Evolutionary conservation across 2,888 invertebrate species (phyloP).

Genomic region (Trichacis sp.): DNA sequence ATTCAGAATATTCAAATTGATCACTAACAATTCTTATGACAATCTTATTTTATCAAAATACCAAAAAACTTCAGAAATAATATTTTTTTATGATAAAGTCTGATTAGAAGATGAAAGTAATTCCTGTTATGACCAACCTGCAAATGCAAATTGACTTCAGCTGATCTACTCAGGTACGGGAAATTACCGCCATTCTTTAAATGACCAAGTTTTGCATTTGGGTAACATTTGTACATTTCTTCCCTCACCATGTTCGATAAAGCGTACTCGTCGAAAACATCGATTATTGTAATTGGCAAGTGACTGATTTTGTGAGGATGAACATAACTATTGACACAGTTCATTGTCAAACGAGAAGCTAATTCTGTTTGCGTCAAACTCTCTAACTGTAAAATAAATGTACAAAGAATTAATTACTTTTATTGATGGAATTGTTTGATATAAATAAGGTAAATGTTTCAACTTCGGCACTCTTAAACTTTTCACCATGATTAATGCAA

Average conservation of each 20-base stretch:
- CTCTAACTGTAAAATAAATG: slow-evolving; percentile 75
- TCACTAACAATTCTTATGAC: too few species aligned
- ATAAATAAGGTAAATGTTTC: too few species aligned
- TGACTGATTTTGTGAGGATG: slow-evolving; percentile 79
- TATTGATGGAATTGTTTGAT: too few species aligned
- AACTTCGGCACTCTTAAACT: too few species aligned
- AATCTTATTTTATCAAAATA: too few species aligned
- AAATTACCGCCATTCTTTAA: slow-evolving; percentile 91
- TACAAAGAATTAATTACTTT: too few species aligned
- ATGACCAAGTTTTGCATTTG: slow-evolving; percentile 87
- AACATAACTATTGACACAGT: slow-evolving; percentile 84
- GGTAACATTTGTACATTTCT: slow-evolving; percentile 87
- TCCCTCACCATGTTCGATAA: slow-evolving; percentile 82
- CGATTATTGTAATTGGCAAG: slow-evolving; percentile 85
- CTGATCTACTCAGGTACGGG: slow-evolving; percentile 88
- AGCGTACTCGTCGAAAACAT: slow-evolving; percentile 91
- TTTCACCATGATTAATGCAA: too few species aligned
- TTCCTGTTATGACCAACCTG: slow-evolving; percentile 74
- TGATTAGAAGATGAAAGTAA: too few species aligned
- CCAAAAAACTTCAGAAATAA: too few species aligned
- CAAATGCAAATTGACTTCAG: slow-evolving; percentile 90
- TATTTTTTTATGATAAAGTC: too few species aligned
- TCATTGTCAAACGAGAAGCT: slow-evolving; percentile 87
- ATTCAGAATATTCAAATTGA: too few species aligned
- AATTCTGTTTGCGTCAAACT: slow-evolving; percentile 84